Percentiles rank a stretch among this genome's conserved stretches.
phyloP scores from a whole-genome alignment of 1,140 invertebrate species.

The Drosophila insularis region DNA sequence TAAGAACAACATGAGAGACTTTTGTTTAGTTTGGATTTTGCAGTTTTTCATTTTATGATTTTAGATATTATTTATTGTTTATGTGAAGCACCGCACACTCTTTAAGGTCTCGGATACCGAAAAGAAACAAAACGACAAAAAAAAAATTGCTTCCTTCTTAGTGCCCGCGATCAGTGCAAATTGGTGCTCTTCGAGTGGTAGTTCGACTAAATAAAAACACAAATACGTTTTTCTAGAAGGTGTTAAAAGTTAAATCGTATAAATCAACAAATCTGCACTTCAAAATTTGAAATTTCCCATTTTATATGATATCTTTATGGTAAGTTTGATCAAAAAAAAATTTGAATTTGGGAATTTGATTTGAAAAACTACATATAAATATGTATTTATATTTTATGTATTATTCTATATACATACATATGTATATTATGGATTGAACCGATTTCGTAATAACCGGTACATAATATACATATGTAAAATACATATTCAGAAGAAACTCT shows the following conservation, averaged over 20 bases:
- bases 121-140: background rate
- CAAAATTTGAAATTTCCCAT: background rate
- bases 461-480: background rate
- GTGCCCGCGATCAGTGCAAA: background rate
- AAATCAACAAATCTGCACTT: background rate
- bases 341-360: constrained; percentile 5
- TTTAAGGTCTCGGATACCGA: background rate
- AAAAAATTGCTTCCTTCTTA: background rate
- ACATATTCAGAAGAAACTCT: background rate
- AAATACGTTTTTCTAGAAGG: background rate
- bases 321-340: too few species aligned
- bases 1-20: constrained; percentile 15
- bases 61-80: constrained; percentile 49
- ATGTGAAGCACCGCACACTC: constrained; percentile 42
- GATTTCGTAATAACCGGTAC: too few species aligned
- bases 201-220: background rate
- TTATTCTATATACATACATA: background rate
- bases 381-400: too few species aligned
- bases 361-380: background rate
- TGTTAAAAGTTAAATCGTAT: background rate
- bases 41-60: constrained; percentile 43
- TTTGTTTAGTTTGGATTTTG: constrained; percentile 57
- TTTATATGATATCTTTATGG: constrained; percentile 14
- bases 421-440: background rate
- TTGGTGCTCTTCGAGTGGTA: background rate